A percentile compares a stretch with the other conserved stretches of the same genome.
Evolutionary conservation across 2,888 invertebrate genomes (phyloP).

Genomic region (Odontomyia ornata): DNA sequence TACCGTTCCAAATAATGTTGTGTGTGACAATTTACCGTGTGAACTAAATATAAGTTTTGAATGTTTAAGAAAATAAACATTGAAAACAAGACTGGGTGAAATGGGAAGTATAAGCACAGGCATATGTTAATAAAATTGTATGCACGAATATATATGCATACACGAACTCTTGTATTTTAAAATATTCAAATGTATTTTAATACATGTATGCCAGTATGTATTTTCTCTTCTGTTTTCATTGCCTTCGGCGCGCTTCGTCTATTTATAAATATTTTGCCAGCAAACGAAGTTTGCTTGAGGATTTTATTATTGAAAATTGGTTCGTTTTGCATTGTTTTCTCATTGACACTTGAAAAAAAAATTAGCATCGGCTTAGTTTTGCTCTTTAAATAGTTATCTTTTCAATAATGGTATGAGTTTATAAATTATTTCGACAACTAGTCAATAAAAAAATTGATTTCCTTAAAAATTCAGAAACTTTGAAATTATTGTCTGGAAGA

Average conservation of each 20-base stretch:
- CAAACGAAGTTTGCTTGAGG: not conserved
- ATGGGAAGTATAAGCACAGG: not conserved
- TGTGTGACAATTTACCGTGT: conserved; percentile 4
- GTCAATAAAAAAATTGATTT: too few relatives aligned
- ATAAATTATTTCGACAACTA: too few relatives aligned
- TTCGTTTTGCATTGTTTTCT: not conserved
- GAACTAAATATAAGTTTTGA: conserved; percentile 17
- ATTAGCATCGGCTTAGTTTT: too few relatives aligned
- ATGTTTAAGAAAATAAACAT: conserved; percentile 14
- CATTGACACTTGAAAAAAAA: too few relatives aligned
- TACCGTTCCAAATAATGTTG: not conserved
- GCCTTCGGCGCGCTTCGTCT: not conserved
- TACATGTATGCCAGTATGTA: too few relatives aligned
- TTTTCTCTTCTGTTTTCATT: conserved; percentile 13
- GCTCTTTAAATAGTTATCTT: too few relatives aligned
- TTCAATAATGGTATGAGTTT: too few relatives aligned
- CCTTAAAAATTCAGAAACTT: too few relatives aligned
- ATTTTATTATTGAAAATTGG: not conserved
- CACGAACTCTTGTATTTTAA: too few relatives aligned
- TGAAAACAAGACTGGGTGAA: conserved; percentile 11
- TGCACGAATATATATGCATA: not conserved
- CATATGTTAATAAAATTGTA: not conserved
- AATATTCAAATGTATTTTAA: too few relatives aligned
- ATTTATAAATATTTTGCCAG: conserved; percentile 26
- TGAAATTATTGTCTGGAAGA: too few relatives aligned